These are phyloP conservation scores for Hydrotaea cyrtoneurina DNA, from an alignment of 2,888 invertebrate genomes.

Conservation along the genomic window DNA sequence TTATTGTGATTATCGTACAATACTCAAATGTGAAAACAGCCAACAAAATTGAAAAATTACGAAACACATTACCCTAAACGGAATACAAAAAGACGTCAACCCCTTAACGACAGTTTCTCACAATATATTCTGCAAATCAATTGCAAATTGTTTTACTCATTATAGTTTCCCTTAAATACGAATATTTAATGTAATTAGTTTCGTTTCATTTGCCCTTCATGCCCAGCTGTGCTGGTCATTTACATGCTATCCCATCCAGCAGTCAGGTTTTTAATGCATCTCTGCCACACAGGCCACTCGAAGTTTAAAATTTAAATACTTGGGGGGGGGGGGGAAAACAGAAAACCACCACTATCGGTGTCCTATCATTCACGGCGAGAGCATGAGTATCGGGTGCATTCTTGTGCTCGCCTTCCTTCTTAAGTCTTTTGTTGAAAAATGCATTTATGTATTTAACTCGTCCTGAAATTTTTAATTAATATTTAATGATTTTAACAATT, in stretches of 20 bases:
- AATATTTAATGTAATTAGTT: constrained; percentile 6
- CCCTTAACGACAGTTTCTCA: too few species aligned
- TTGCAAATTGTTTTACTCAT: too few species aligned
- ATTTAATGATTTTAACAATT: constrained; percentile 71
- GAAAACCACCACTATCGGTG: not conserved
- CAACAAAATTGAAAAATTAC: too few species aligned
- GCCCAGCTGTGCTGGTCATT: not conserved
- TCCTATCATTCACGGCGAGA: not conserved
- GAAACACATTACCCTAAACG: too few species aligned
- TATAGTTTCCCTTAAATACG: not conserved
- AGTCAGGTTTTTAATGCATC: not conserved
- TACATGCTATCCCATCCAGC: not conserved
- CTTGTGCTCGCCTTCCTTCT: too few species aligned
- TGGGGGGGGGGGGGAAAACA: not conserved
- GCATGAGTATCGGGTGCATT: too few species aligned
- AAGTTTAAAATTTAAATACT: not conserved
- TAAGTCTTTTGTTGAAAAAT: not conserved
- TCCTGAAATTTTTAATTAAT: constrained; percentile 70
- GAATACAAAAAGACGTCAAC: too few species aligned
- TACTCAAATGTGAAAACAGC: too few species aligned
- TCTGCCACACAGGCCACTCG: not conserved
- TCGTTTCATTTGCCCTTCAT: not conserved
- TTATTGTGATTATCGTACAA: too few species aligned
- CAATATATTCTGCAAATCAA: too few species aligned
- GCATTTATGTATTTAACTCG: constrained; percentile 50